A percentile compares a stretch with the other conserved stretches of the same genome.
phyloP scores from a whole-genome alignment of 2,888 invertebrate genomes.

The Herminia tarsipennalis region DNA sequence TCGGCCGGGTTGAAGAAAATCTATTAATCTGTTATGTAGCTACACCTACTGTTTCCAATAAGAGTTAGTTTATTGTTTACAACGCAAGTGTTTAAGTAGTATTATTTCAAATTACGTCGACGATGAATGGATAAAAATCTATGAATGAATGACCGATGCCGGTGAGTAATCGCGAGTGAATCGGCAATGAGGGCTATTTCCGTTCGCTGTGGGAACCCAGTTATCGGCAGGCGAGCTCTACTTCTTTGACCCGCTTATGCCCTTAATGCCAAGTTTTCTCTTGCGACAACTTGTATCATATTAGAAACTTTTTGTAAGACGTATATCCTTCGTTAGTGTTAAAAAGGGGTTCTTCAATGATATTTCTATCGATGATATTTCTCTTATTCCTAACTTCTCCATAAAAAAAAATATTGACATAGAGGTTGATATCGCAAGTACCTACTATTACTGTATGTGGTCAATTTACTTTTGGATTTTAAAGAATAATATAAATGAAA shows the following conservation, averaged over 20 bases:
- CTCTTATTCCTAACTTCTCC: no score
- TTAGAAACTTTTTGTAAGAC: no score
- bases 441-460: no score
- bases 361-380: no score
- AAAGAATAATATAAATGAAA: no score
- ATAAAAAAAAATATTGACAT: no score
- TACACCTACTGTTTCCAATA: neutral
- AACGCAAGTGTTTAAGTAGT: neutral
- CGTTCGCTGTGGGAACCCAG: slow-evolving; percentile 59
- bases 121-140: slow-evolving; percentile 34
- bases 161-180: slow-evolving; percentile 65
- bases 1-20: neutral
- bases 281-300: no score
- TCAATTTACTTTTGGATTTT: no score
- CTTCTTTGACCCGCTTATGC: slow-evolving; percentile 70
- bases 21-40: neutral
- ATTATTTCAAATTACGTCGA: slow-evolving; percentile 15
- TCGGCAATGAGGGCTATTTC: slow-evolving; percentile 68
- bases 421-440: no score
- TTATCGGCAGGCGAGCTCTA: slow-evolving; percentile 58
- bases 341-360: no score
- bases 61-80: slow-evolving; percentile 1
- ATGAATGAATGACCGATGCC: slow-evolving; percentile 50
- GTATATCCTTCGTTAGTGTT: no score
- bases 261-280: no score